Percentiles rank a stretch among this genome's conserved stretches.
phyloP scores from a whole-genome alignment of 2,797 vertebrate genomes.

The Coracias cyanogaster region DNA sequence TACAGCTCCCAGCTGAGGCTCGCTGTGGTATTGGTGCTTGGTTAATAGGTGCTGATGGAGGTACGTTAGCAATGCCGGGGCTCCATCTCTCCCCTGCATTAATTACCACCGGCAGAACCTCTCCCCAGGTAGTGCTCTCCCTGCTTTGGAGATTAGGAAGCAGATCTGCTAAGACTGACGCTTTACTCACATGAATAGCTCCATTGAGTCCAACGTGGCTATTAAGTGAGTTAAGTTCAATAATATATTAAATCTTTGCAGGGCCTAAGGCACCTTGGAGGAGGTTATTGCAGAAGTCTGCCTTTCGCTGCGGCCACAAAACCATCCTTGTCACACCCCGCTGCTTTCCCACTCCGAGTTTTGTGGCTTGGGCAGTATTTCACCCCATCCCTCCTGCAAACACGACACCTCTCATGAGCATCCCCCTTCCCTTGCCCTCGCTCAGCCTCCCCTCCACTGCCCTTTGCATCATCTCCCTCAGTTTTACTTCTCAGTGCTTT shows the following conservation, averaged over 20 bases:
- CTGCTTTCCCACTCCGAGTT: neutral
- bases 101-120: neutral
- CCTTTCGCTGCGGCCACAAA: constrained; percentile 10
- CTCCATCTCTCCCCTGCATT: neutral
- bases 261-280: constrained; percentile 38
- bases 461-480: neutral
- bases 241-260: constrained; percentile 40
- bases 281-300: neutral
- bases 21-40: accelerated
- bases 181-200: constrained; percentile 40
- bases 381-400: neutral
- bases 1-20: neutral
- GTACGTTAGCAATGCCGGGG: neutral
- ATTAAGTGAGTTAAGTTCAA: constrained; percentile 42
- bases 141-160: constrained; percentile 33
- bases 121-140: neutral
- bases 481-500: neutral
- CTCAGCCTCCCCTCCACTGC: neutral
- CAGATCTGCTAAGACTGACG: neutral
- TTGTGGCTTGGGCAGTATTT: neutral
- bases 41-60: neutral
- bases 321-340: neutral
- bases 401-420: accelerated
- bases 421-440: neutral
- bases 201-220: constrained; percentile 42